Evolutionary conservation across 2,888 invertebrate species (phyloP), one percentile per base, ranked within the genome.

Genomic region (Gibbula magus): DNA sequence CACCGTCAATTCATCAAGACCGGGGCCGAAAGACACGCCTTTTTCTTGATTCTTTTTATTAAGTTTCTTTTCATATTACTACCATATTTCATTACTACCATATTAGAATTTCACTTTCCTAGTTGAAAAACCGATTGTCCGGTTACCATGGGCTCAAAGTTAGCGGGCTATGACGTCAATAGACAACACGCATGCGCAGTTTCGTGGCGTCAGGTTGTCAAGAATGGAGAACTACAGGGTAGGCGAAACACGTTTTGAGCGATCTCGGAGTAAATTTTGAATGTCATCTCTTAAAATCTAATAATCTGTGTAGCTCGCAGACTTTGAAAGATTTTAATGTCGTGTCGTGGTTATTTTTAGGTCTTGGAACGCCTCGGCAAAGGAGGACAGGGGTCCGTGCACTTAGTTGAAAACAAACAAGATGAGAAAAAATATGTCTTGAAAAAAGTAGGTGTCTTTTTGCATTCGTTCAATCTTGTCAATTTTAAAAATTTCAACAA

Each of bases 381-480:
- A 81, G 89, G 90, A 8, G 91, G 90, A 29, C 91, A 91, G 76
- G 88, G 91, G 4, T 86, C 89, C 75, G 89, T 91, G 56, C 87
- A 85, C 81, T 79, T 90, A 56, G 90, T 86, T 0, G 89, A 90
- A 82, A 82, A 86, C 79, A 86, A 84, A 78, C 79, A 82, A 32
- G 88, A 89, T 73, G 85, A 84, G 45, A 85, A 88, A 67, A 85
- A 84, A 25, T 91, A 86, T 86, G 88, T 90, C 39, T 81, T 91
- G 73, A 91, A 91, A 84, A 91, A 91, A 88, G 91, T 90, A 74
- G 81, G 16, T 20, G 10, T n/a, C 16, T 39, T 32, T 45, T 16
- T 5, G 5, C 39, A 45, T 45, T 45, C 10, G 45, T 8, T 45
- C 45, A 10, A 13, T 45, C 8, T 35, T 35, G 35, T 35, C 35